Base-by-base conservation (phyloP, 1,140 invertebrate species). In the Ceratosolen fusciceps region DNA sequence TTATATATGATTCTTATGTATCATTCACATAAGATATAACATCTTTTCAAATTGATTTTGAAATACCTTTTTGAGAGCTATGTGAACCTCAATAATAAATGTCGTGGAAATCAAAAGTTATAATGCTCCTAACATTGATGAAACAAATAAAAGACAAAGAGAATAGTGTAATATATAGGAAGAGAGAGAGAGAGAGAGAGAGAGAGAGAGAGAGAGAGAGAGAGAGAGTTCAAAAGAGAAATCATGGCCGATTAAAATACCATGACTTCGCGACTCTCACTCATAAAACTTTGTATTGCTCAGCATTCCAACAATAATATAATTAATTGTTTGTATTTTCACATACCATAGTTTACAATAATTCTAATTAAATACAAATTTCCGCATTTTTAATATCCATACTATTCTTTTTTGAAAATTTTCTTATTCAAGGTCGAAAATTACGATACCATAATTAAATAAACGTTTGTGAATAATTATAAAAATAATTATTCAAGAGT, bases 11-110 rank as follows among this genome's bases (percentile, higher is more conserved):
- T n/a, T n/a, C n/a, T n/a, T n/a, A n/a, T n/a, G n/a, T n/a, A n/a
- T n/a, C n/a, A n/a, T n/a, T n/a, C n/a, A n/a, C n/a, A n/a, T n/a
- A n/a, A n/a, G n/a, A n/a, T n/a, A n/a, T n/a, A n/a, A n/a, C n/a
- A n/a, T n/a, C n/a, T n/a, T 43, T 47, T 47, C 67, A 70, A 70
- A 34, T 54, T 49, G 26, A 72, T 72, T 54, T 72, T 29, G 21
- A 43, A 31, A 31, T 19, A 4, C 43, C 34, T 79, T 62, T 47
- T 5, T 19, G 16, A 43, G 37, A 43, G 34, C 34, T 8, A 24
- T 79, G 21, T 16, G 5, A 47, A 80, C 47, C 21, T 52, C 65
- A 58, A 82, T 80, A 89, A 88, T 88, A 88, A 89, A 89, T 87
- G 85, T 84, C 83, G 47, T 67, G 60, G 43, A 56, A 52, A 31